Evolutionary conservation across 2,888 invertebrate genomes (phyloP).

Genomic region (Tetropium fuscum): DNA sequence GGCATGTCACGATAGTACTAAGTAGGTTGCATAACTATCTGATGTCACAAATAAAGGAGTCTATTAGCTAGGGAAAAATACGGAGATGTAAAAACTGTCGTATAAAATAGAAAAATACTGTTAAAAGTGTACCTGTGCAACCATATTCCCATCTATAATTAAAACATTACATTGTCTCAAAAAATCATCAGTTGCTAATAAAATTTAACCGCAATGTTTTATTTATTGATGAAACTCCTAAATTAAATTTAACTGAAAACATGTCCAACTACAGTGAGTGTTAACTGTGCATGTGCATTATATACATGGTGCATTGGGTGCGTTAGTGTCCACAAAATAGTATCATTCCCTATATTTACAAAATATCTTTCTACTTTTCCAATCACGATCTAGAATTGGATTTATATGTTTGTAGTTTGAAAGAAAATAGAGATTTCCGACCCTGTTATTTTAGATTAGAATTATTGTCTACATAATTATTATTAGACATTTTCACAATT

Average conservation of each 20-base stretch:
- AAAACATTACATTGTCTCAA: slow-evolving; percentile 14
- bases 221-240: slow-evolving; percentile 17
- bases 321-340: slow-evolving; percentile 43
- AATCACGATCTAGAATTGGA: slow-evolving; percentile 28
- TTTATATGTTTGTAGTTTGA: slow-evolving; percentile 11
- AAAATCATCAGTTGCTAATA: slow-evolving; percentile 9
- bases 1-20: too few species aligned
- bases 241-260: slow-evolving; percentile 7
- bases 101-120: slow-evolving; percentile 20
- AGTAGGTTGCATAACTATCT: too few species aligned
- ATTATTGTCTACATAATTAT: slow-evolving; percentile 41
- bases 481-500: slow-evolving; percentile 26
- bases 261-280: slow-evolving; percentile 42
- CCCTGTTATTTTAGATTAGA: slow-evolving; percentile 33
- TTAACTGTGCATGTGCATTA: slow-evolving; percentile 51
- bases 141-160: slow-evolving; percentile 15
- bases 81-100: slow-evolving; percentile 29
- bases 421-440: slow-evolving; percentile 46
- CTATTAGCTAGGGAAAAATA: too few species aligned
- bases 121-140: slow-evolving; percentile 19
- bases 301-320: slow-evolving; percentile 53
- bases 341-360: slow-evolving; percentile 44
- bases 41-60: too few species aligned
- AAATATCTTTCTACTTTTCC: slow-evolving; percentile 31
- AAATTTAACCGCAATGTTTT: slow-evolving; percentile 18